Conservation (phyloP, 1,140 invertebrate genomes). For the Drosophila orosa region DNA sequence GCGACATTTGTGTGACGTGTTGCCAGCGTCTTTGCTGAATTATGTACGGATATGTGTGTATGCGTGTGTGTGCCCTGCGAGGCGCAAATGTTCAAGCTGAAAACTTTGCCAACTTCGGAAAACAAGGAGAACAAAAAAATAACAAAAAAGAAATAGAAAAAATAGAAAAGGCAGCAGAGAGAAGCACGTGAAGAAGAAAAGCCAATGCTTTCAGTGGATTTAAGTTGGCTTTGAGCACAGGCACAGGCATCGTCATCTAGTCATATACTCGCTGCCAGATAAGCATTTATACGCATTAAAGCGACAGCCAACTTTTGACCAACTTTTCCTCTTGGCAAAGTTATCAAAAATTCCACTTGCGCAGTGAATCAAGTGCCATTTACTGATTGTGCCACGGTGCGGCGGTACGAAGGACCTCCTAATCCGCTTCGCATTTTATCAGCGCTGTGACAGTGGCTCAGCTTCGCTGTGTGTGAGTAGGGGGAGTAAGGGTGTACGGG, state of each 20-base stretch:
- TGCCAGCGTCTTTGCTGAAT: slow-evolving; percentile 70
- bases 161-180: slow-evolving; percentile 20
- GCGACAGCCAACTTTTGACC: slow-evolving; percentile 76
- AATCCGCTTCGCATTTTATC: slow-evolving; percentile 83
- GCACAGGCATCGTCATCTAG: slow-evolving; percentile 51
- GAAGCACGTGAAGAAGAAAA: slow-evolving; percentile 64
- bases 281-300: slow-evolving; percentile 81
- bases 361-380: slow-evolving; percentile 82
- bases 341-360: slow-evolving; percentile 83
- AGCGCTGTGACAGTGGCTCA: slow-evolving; percentile 77
- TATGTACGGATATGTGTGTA: slow-evolving; percentile 57
- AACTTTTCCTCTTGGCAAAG: slow-evolving; percentile 72
- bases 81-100: slow-evolving; percentile 76
- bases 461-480: slow-evolving; percentile 14
- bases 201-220: slow-evolving; percentile 74
- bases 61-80: slow-evolving; percentile 50
- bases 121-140: slow-evolving; percentile 28
- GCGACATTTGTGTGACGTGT: slow-evolving; percentile 81
- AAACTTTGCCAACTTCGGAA: slow-evolving; percentile 74
- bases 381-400: slow-evolving; percentile 74
- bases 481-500: background rate
- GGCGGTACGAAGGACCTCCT: slow-evolving; percentile 55
- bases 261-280: slow-evolving; percentile 63
- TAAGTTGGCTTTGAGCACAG: slow-evolving; percentile 68
- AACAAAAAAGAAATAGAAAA: slow-evolving; percentile 15